phyloP scores from a whole-genome alignment of 2,888 invertebrate species.

The Lycia hirtaria region DNA sequence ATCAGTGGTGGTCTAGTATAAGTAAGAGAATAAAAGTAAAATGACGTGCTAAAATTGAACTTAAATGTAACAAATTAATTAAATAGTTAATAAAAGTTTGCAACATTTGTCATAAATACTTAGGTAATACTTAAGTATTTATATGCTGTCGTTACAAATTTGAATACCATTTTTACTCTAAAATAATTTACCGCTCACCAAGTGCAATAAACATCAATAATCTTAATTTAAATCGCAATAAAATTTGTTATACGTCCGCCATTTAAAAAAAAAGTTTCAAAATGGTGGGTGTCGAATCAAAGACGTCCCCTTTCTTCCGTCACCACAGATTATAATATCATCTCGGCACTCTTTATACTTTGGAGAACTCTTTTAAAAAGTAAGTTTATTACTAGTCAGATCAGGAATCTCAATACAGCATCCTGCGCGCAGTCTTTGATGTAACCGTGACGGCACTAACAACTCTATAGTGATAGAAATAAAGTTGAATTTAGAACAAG shows the following conservation, averaged over 20 bases:
- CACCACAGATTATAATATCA: constrained; percentile 41
- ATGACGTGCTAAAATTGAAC: too few species aligned
- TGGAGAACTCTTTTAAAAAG: constrained; percentile 44
- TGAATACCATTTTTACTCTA: constrained; percentile 1
- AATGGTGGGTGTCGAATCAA: constrained; percentile 36
- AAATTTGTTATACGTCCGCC: constrained; percentile 32
- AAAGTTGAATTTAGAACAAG: constrained; percentile 18
- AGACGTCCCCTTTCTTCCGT: constrained; percentile 37
- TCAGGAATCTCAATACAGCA: constrained; percentile 83
- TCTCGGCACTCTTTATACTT: constrained; percentile 39
- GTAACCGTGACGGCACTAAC: constrained; percentile 54
- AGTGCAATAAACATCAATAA: constrained; percentile 29
- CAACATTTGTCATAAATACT: too few species aligned
- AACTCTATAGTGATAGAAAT: constrained; percentile 21
- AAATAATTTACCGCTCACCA: background rate
- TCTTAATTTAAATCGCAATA: constrained; percentile 35
- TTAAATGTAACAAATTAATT: too few species aligned
- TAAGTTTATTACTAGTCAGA: constrained; percentile 82
- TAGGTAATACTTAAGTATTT: background rate
- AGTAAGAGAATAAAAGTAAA: too few species aligned
- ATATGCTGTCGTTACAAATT: background rate
- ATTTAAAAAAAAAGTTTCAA: constrained; percentile 37
- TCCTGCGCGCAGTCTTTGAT: constrained; percentile 81
- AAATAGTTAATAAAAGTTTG: background rate
- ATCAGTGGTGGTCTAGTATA: too few species aligned